A percentile compares a stretch with the other conserved stretches of the same genome.
phyloP scores from a whole-genome alignment of 2,888 invertebrate genomes.

The Dermolepida albohirtum region DNA sequence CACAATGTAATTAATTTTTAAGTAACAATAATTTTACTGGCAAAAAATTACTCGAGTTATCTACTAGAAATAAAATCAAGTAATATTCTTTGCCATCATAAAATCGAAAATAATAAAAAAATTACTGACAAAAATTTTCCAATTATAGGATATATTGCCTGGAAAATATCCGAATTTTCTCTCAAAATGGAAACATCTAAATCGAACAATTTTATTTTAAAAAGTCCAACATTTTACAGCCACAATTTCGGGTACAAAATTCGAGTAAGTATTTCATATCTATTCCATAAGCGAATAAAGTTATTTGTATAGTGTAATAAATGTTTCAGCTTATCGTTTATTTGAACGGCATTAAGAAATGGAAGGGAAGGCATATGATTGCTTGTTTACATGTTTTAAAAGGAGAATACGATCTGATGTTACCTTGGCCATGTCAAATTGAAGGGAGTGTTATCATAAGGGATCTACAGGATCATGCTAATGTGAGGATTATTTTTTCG shows the following conservation, averaged over 20 bases:
- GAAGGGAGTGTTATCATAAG: slow-evolving; percentile 74
- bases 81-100: no score
- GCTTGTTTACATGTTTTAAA: slow-evolving; percentile 76
- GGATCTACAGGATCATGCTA: slow-evolving; percentile 66
- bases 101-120: no score
- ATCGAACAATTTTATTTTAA: slow-evolving; percentile 72
- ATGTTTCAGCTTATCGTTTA: slow-evolving; percentile 72
- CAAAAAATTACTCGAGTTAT: no score
- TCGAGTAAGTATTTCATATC: slow-evolving; percentile 65
- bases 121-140: no score
- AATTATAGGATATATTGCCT: slow-evolving; percentile 72
- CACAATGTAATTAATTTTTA: no score
- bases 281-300: neutral
- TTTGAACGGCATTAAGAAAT: slow-evolving; percentile 80
- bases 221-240: slow-evolving; percentile 77
- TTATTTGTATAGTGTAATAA: neutral
- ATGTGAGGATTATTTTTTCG: slow-evolving; percentile 50
- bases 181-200: slow-evolving; percentile 76
- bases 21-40: no score
- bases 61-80: no score
- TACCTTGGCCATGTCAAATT: slow-evolving; percentile 80
- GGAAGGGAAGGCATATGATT: slow-evolving; percentile 80
- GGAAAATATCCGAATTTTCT: slow-evolving; percentile 77
- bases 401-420: slow-evolving; percentile 78
- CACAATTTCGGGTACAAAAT: slow-evolving; percentile 81